Evolutionary conservation across 2,888 invertebrate species (phyloP), one percentile per base, ranked within the genome.

Genomic region (Hipparchia sbordonii): DNA sequence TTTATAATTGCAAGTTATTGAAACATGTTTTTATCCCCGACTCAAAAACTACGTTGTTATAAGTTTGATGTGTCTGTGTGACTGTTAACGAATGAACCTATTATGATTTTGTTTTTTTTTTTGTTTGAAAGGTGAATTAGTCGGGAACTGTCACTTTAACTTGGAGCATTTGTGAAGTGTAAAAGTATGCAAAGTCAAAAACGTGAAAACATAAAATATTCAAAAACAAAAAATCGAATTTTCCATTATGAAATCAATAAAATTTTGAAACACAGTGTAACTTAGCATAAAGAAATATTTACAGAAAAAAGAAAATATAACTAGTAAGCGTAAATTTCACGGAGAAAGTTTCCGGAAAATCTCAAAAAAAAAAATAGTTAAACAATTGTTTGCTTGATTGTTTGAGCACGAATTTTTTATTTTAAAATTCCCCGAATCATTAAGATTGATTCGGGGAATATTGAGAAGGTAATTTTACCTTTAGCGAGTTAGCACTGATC

Each of bases 321-420:
- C 72, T 77, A 77, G 71, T 77, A 79, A 79, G 79, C 79, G 79
- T 79, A 78, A 72, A 72, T 67, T 74, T 75, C 71, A 45, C 75
- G 72, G 69, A 8, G 6, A 48, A 6, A 48, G 13, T 1, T 23
- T 70, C 72, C 72, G 75, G 73, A 72, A 71, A 63, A 72, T 67
- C 46, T 73, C 70, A 63, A 60, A 54, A 63, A 48, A 39, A 65
- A 63, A 1, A 23, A 48, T 48, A 48, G 46, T n/a, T 45, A 9
- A 65, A 62, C 2, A 13, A 13, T 48, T 2, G 57, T 59, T 73
- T 56, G 23, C 23, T 39, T 39, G 39, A 62, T 62, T 56, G 65
- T 52, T 57, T 60, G 72, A 67, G 66, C 67, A 48, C 23, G 46
- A 9, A 57, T 62, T 12, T 8, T 33, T 10, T 48, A n/a, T 9